phyloP scores from a whole-genome alignment of 2,888 invertebrate species.

The Myopa tessellatipennis region DNA sequence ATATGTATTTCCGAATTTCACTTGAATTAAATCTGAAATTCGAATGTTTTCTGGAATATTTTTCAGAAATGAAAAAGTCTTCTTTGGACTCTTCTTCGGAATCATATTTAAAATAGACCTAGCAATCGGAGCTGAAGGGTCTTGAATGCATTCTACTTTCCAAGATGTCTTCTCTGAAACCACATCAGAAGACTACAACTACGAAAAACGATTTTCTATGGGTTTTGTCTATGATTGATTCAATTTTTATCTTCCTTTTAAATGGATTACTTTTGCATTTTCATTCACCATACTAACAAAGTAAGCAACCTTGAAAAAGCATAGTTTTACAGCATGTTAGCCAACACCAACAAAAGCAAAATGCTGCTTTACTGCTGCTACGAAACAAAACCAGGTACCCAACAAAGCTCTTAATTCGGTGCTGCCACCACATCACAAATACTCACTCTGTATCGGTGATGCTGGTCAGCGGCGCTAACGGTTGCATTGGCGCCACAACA shows the following conservation, averaged over 20 bases:
- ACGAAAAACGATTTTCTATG: no score
- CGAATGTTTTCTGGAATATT: no score
- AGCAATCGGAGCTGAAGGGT: no score
- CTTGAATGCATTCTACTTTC: no score
- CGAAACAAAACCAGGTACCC: constrained; percentile 29
- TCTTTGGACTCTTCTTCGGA: no score
- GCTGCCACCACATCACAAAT: background rate
- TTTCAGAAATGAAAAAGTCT: no score
- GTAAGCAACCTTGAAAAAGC: background rate
- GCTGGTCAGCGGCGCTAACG: constrained; percentile 73
- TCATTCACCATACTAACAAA: background rate
- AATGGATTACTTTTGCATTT: no score
- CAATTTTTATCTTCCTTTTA: no score
- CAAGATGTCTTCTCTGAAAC: no score
- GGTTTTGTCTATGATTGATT: no score
- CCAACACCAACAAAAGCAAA: constrained; percentile 39
- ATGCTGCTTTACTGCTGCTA: constrained; percentile 20
- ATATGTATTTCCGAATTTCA: background rate
- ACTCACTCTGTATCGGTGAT: constrained; percentile 77
- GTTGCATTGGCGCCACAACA: constrained; percentile 71
- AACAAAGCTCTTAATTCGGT: constrained; percentile 14
- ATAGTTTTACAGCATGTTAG: constrained; percentile 8
- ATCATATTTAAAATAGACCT: no score
- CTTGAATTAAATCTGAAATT: background rate
- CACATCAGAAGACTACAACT: no score